Conservation (phyloP, 2,797 vertebrate species). For the Xiphorhynchus erythropygius region DNA sequence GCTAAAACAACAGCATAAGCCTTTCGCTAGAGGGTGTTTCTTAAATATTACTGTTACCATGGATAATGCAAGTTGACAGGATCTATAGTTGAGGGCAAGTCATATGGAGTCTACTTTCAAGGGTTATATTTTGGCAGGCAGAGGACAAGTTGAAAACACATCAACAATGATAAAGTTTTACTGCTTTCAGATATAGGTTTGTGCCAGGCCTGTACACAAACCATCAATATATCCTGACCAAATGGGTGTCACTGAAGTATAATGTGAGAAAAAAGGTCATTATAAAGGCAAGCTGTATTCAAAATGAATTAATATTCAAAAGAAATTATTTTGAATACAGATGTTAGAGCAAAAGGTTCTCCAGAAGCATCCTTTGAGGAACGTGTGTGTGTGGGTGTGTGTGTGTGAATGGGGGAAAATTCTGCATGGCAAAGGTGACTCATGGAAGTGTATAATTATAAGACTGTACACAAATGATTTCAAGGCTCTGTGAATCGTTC, state of each 20-base stretch:
- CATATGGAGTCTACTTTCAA: constrained; percentile 7
- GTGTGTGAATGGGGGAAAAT: not conserved
- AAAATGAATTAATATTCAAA: not conserved
- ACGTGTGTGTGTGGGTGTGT: too few species aligned
- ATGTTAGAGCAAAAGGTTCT: not conserved
- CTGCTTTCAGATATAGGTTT: not conserved
- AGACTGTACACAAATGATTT: not conserved
- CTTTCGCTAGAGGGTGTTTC: constrained; percentile 45
- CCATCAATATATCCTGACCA: not conserved
- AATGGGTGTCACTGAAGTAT: not conserved
- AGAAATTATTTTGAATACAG: not conserved
- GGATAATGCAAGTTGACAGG: constrained; percentile 65
- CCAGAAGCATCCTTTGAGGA: not conserved
- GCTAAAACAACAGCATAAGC: constrained; percentile 21
- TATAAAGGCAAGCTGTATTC: not conserved
- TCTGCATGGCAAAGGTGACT: not conserved
- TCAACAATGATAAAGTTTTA: not conserved
- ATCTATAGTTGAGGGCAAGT: constrained; percentile 53
- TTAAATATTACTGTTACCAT: constrained; percentile 47
- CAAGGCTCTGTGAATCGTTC: not conserved
- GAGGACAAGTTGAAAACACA: constrained; percentile 43
- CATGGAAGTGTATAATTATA: not conserved
- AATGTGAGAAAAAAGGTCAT: not conserved
- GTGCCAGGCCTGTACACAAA: not conserved
- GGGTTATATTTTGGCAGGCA: constrained; percentile 51